A percentile compares a stretch with the other conserved stretches of the same genome.
phyloP scores from a whole-genome alignment of 2,113 vertebrate genomes.

The Manacus vitellinus region DNA sequence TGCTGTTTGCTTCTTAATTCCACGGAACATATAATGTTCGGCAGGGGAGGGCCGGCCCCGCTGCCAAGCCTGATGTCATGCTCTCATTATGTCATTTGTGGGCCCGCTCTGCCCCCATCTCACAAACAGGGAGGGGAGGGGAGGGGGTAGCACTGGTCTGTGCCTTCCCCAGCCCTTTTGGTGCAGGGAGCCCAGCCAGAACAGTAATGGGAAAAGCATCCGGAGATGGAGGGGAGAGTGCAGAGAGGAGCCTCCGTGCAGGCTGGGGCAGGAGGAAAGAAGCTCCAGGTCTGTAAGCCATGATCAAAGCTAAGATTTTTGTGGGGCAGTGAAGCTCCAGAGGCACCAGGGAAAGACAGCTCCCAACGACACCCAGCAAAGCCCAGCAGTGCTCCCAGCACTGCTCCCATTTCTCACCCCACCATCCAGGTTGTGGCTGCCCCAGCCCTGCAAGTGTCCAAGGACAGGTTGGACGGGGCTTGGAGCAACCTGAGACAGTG shows the following conservation, averaged over 20 bases:
- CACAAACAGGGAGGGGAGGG: not conserved
- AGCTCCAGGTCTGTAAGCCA: not conserved
- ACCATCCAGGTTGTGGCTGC: not conserved
- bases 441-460: not conserved
- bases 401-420: not conserved
- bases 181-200: slow-evolving; percentile 24
- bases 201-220: slow-evolving; percentile 64
- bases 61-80: slow-evolving; percentile 70
- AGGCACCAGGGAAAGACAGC: not conserved
- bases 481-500: not conserved
- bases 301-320: not conserved
- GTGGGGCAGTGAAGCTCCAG: not conserved
- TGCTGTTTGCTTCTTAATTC: not conserved
- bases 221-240: not conserved
- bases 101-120: slow-evolving; percentile 34
- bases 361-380: not conserved
- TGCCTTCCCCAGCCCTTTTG: slow-evolving; percentile 42
- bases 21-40: not conserved
- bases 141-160: not conserved
- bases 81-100: slow-evolving; percentile 67
- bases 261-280: not conserved
- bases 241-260: not conserved
- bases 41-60: not conserved
- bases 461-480: not conserved
- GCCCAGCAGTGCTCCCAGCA: not conserved